These are phyloP conservation scores for Epicampocera succincta DNA, from an alignment of 2,888 invertebrate species.

Conservation along the genomic window DNA sequence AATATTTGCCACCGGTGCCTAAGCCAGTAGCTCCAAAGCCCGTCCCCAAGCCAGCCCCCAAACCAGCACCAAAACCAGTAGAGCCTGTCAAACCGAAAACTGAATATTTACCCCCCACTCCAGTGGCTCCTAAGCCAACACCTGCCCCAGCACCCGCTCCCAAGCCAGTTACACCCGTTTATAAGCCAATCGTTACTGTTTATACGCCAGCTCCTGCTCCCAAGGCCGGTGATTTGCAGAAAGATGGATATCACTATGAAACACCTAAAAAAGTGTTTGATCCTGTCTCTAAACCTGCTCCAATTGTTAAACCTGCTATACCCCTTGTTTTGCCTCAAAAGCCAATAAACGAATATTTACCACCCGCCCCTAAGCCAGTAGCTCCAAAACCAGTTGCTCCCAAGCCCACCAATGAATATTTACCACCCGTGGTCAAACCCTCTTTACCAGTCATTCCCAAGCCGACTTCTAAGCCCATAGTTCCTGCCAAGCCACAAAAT, in stretches of 20 bases:
- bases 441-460: not conserved
- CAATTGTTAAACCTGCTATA: slow-evolving; percentile 50
- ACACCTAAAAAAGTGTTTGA: slow-evolving; percentile 28
- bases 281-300: slow-evolving; percentile 43
- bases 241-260: slow-evolving; percentile 77
- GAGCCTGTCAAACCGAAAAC: slow-evolving; percentile 9
- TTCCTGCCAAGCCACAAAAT: slow-evolving; percentile 51
- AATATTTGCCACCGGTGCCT: slow-evolving; percentile 67
- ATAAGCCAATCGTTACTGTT: too few species aligned
- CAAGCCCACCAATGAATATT: slow-evolving; percentile 19
- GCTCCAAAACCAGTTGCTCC: slow-evolving; percentile 30
- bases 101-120: slow-evolving; percentile 4
- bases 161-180: slow-evolving; percentile 44
- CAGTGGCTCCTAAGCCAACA: not conserved
- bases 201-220: slow-evolving; percentile 5
- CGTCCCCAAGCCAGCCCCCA: slow-evolving; percentile 23
- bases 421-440: slow-evolving; percentile 17
- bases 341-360: slow-evolving; percentile 36
- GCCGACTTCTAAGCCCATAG: not conserved
- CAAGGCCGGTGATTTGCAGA: slow-evolving; percentile 71
- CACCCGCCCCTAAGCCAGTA: slow-evolving; percentile 64
- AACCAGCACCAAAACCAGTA: not conserved
- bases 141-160: slow-evolving; percentile 31
- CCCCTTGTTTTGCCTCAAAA: slow-evolving; percentile 28
- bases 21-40: slow-evolving; percentile 27